Evolutionary conservation across 2,888 invertebrate species (phyloP).

Genomic region (Lomographa bimaculata): DNA sequence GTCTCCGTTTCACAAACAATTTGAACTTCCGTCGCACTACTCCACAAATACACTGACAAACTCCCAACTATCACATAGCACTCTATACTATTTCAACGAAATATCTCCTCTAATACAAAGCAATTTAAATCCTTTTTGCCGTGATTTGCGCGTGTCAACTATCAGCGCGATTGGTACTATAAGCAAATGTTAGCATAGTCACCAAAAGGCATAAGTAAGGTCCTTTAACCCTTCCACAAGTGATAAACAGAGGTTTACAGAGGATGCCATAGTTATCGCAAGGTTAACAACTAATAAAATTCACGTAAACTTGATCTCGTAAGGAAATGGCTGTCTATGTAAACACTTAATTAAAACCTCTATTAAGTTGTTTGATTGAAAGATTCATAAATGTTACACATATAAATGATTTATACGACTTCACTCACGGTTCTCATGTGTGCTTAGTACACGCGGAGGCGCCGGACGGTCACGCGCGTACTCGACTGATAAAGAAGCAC

Average conservation of each 20-base stretch:
- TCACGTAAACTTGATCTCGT: conserved; percentile 25
- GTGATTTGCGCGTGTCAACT: conserved; percentile 9
- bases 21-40: conserved; percentile 35
- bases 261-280: conserved; percentile 31
- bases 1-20: conserved; percentile 46
- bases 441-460: too few relatives aligned
- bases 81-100: conserved; percentile 2
- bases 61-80: conserved; percentile 6
- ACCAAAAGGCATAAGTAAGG: conserved; percentile 19
- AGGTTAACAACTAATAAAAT: conserved; percentile 37
- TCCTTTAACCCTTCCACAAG: conserved; percentile 28
- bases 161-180: conserved; percentile 13
- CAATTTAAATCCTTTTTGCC: conserved; percentile 7
- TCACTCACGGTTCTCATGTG: too few relatives aligned
- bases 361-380: neutral
- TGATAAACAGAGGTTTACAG: conserved; percentile 34
- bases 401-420: too few relatives aligned
- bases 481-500: too few relatives aligned
- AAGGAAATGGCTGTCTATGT: conserved; percentile 15
- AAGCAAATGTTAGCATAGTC: conserved; percentile 17
- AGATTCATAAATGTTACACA: too few relatives aligned
- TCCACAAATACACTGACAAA: conserved; percentile 36
- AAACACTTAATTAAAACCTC: neutral
- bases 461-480: too few relatives aligned
- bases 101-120: neutral